phyloP scores from a whole-genome alignment of 2,113 vertebrate genomes.

The Mungos mungo region DNA sequence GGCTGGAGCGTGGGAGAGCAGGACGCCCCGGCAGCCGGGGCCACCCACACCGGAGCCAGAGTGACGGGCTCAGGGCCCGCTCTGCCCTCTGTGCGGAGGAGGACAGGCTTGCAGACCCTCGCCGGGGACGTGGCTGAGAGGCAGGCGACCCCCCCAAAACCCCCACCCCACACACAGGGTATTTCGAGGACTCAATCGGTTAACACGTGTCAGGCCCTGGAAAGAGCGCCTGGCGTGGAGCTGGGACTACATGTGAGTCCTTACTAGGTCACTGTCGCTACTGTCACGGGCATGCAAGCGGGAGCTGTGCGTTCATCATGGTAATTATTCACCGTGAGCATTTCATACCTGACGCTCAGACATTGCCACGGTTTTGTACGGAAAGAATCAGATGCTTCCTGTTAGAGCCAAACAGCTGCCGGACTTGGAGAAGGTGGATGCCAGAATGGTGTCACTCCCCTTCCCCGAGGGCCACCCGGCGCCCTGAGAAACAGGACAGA shows the following conservation, averaged over 20 bases:
- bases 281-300: background rate
- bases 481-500: slow-evolving; percentile 71
- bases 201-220: accelerated
- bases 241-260: accelerated
- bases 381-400: slow-evolving; percentile 92
- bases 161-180: accelerated
- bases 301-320: background rate
- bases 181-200: background rate
- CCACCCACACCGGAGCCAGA: background rate
- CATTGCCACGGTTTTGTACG: slow-evolving; percentile 89
- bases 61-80: too few species aligned
- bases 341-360: slow-evolving; percentile 91
- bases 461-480: slow-evolving; percentile 80
- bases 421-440: slow-evolving; percentile 88
- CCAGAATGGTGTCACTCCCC: slow-evolving; percentile 89
- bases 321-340: background rate
- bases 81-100: background rate
- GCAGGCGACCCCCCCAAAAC: too few species aligned
- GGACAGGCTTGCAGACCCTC: background rate
- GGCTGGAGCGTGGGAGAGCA: background rate
- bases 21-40: accelerated
- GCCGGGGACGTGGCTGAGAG: background rate
- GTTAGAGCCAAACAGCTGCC: slow-evolving; percentile 91
- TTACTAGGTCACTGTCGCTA: background rate
- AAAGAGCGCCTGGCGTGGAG: background rate